phyloP scores from a whole-genome alignment of 2,113 vertebrate genomes.

The Siniperca knerii region DNA sequence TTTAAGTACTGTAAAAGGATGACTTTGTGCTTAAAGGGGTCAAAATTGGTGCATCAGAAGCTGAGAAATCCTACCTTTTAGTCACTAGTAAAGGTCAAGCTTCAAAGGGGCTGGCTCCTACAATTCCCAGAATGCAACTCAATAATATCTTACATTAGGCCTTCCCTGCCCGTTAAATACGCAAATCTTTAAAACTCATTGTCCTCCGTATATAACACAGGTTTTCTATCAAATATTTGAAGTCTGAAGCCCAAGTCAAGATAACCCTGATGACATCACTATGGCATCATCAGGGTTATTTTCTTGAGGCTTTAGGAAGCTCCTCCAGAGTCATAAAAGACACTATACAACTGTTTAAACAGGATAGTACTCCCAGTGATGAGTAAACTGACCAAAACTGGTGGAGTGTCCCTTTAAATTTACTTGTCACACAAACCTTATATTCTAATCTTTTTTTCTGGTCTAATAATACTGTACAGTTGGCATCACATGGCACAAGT shows the following conservation, averaged over 20 bases:
- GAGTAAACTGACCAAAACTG: conserved; percentile 3
- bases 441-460: conserved; percentile 3
- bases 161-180: not conserved
- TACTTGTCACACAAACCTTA: not conserved
- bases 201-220: not conserved
- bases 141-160: too few species aligned
- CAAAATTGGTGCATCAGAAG: too few species aligned
- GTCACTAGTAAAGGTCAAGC: not conserved
- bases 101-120: not conserved
- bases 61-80: not conserved
- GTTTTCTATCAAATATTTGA: not conserved
- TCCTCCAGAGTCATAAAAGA: not conserved
- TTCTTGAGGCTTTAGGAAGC: not conserved
- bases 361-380: not conserved
- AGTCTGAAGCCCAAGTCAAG: not conserved
- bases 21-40: not conserved
- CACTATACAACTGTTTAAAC: not conserved
- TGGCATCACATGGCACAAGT: not conserved
- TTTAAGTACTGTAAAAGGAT: not conserved
- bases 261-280: not conserved
- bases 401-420: not conserved
- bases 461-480: not conserved
- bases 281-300: not conserved
- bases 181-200: not conserved
- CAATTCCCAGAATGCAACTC: conserved; percentile 11